Evolutionary conservation across 2,797 vertebrate species (phyloP).

Genomic region (Loris lydekkerianus): DNA sequence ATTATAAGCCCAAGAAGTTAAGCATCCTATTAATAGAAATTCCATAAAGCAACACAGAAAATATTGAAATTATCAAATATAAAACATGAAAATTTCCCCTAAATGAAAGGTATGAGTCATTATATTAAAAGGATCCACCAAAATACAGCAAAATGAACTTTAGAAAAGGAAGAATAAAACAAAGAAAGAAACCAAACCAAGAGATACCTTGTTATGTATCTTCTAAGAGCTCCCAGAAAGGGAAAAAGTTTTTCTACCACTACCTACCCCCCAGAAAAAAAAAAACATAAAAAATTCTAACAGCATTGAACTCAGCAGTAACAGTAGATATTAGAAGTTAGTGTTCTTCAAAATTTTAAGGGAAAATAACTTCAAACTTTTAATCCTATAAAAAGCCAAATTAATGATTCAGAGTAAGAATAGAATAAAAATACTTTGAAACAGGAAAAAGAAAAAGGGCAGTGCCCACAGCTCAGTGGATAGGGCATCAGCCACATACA

Average conservation of each 20-base stretch:
- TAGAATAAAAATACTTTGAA: conserved; percentile 21
- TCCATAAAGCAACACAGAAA: background rate
- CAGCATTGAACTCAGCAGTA: background rate
- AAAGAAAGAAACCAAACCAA: background rate
- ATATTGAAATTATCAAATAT: background rate
- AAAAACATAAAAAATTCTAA: background rate
- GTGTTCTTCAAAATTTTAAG: background rate
- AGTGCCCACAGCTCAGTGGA: background rate
- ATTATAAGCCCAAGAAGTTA: background rate
- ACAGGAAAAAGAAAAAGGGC: background rate
- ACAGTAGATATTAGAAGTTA: background rate
- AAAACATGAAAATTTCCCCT: background rate
- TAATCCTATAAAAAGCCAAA: conserved; percentile 9
- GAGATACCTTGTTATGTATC: background rate
- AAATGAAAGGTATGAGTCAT: background rate
- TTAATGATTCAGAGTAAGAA: conserved; percentile 19
- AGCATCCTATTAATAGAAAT: background rate
- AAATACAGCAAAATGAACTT: background rate
- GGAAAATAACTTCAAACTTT: background rate
- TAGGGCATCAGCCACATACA: too few species aligned
- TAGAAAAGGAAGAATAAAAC: background rate
- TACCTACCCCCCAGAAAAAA: too few species aligned
- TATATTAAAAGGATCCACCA: background rate
- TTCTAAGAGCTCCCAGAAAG: background rate
- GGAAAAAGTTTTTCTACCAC: background rate